These are phyloP conservation scores for Pogonocichla stellata DNA, from an alignment of 2,113 vertebrate species.

Conservation along the genomic window DNA sequence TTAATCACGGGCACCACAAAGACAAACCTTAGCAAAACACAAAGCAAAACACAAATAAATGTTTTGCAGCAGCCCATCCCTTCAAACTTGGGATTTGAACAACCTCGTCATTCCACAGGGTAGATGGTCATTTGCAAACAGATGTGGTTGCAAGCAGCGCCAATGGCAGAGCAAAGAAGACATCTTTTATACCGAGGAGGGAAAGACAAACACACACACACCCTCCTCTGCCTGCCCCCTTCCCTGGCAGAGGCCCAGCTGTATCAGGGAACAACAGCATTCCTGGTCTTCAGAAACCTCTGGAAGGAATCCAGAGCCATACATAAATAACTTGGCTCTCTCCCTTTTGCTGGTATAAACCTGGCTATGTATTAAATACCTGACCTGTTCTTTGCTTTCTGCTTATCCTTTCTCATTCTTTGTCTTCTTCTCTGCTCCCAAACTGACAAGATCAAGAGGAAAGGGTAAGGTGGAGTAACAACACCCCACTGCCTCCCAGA, in stretches of 20 bases:
- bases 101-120: background rate
- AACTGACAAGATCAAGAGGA: background rate
- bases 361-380: background rate
- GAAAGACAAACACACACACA: slow-evolving; percentile 58
- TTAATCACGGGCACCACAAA: background rate
- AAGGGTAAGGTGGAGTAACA: background rate
- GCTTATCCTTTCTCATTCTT: background rate
- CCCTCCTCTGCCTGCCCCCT: background rate
- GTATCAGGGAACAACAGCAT: slow-evolving; percentile 46
- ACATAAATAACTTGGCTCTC: background rate
- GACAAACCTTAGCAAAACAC: background rate
- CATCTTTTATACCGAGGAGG: slow-evolving; percentile 46
- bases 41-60: background rate
- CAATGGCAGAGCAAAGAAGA: slow-evolving; percentile 25
- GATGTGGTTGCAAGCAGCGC: background rate
- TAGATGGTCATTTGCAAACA: slow-evolving; percentile 24
- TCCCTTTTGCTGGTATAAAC: background rate
- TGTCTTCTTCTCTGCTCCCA: background rate
- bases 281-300: slow-evolving; percentile 34
- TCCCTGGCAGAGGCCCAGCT: slow-evolving; percentile 40
- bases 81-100: background rate
- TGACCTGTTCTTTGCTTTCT: background rate
- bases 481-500: background rate
- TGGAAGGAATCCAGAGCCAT: slow-evolving; percentile 51
- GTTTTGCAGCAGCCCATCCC: background rate